Evolutionary conservation across 2,888 invertebrate genomes (phyloP), one percentile per base, ranked within the genome.

Genomic region (Euspilapteryx auroguttella): DNA sequence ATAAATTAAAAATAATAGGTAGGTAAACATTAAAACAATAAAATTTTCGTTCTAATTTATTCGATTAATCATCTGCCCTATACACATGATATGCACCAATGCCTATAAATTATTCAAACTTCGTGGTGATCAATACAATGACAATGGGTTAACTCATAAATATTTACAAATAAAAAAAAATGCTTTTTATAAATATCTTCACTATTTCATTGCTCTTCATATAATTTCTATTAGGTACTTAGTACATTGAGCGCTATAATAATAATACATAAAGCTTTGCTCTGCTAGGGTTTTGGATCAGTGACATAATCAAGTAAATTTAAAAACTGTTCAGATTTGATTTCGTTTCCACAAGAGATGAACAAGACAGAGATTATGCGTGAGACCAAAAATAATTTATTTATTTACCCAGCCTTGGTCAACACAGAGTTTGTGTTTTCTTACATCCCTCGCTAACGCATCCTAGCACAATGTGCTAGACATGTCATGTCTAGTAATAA

Each of bases 71-170:
- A 65, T 71, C 71, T 66, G 73, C 57, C 59, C 69, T 73, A 73
- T 69, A 71, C 73, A 75, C 75, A 71, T 75, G 75, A 75, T 75
- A 75, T 75, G 75, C 75, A 73, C 73, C 75, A 73, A 73, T 73
- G 73, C 61, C 65, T 73, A 73, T 68, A 69, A 73, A 73, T 71
- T 58, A 75, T 66, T 69, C 52, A 68, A 71, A 71, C 53, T 42
- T 65, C 56, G 51, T 46, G 42, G 61, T 57, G 55, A 63, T 55
- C 49, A 50, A 53, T 22, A 26, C 54, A 49, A 24, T 55, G 49
- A 48, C 52, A 49, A 61, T 54, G 55, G 59, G 44, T 53, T 52
- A 59, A 58, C 42, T 54, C 58, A 62, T 54, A 64, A n/a, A 63
- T 64, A 61, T 44, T 47, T 44, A 46, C 32, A 39, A 42, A 40